Evolutionary conservation across 2,113 vertebrate genomes (phyloP), one percentile per base, ranked within the genome.

Genomic region (Mobula birostris): DNA sequence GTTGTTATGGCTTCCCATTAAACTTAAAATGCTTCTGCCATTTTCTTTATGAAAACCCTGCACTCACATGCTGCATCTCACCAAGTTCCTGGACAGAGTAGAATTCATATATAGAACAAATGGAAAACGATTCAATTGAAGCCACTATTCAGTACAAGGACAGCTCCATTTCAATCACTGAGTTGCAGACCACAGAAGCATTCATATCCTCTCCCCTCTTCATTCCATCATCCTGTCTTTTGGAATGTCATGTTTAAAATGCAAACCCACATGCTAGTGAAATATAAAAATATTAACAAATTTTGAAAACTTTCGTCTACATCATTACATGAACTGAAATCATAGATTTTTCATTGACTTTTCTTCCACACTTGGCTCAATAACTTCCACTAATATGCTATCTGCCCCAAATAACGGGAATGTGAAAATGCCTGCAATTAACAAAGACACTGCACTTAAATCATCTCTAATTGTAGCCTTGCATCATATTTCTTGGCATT

Each of bases 281-380:
- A 0, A 68, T 32, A 32, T 66, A 0, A 90, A 68, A 32, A n/a
- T 66, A 29, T 90, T 90, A 61, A 66, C 1, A 27, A 63, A 14
- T n/a, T 19, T 90, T 66, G 5, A 32, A 68, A 90, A 63, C 9
- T 15, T n/a, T 27, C 17, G 61, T 27, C 61, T 14, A 12, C 61
- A 17, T 66, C 85, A 90, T 90, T 90, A 66, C 66, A 19, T 66
- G 85, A 90, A 68, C 61, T 90, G 61, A 90, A 66, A 90, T 90
- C 15, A 15, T 66, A 90, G 85, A 90, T 66, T 90, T 90, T 68
- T 90, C n/a, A 90, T 32, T 36, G 29, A 66, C 29, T 29, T 5
- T 68, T 87, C 29, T 19, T 15, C 61, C 12, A 88, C 27, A 88
- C 58, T 29, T 66, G 29, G 63, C 63, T 63, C 63, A 88, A n/a